Evolutionary conservation across 1,140 invertebrate species (phyloP).

Genomic region (Brachionus sp.): DNA sequence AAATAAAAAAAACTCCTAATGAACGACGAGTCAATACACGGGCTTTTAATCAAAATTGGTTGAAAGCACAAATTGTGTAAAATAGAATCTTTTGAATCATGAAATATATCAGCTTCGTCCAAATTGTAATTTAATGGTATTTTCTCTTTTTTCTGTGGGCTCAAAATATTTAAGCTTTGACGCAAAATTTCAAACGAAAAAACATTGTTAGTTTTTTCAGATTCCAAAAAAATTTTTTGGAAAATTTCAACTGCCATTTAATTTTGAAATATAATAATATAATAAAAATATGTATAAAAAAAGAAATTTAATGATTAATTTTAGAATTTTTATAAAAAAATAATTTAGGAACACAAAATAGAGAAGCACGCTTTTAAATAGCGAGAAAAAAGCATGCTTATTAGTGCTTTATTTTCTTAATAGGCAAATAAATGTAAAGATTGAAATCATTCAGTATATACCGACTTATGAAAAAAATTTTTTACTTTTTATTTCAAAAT

Average conservation of each 20-base stretch:
- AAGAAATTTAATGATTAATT: too few relatives aligned
- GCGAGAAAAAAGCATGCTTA: too few relatives aligned
- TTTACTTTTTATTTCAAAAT: too few relatives aligned
- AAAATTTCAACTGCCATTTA: neutral
- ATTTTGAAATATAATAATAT: too few relatives aligned
- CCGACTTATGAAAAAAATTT: too few relatives aligned
- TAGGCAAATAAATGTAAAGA: too few relatives aligned
- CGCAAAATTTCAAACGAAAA: neutral
- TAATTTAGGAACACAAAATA: too few relatives aligned
- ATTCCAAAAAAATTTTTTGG: neutral
- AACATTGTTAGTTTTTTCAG: neutral
- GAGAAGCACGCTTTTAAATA: too few relatives aligned
- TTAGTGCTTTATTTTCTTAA: too few relatives aligned
- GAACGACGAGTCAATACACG: neutral
- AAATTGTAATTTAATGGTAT: neutral
- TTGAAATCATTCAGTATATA: too few relatives aligned
- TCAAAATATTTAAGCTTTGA: neutral
- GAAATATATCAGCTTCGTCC: neutral
- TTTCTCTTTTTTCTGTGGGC: neutral
- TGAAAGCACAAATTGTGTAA: neutral
- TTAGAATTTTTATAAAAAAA: too few relatives aligned
- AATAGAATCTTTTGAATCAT: neutral
- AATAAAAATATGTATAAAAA: too few relatives aligned
- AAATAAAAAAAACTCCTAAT: neutral
- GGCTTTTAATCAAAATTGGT: neutral